A percentile compares a stretch with the other conserved stretches of the same genome.
Conservation (phyloP, 1,140 invertebrate species). For the Lerema accius region DNA sequence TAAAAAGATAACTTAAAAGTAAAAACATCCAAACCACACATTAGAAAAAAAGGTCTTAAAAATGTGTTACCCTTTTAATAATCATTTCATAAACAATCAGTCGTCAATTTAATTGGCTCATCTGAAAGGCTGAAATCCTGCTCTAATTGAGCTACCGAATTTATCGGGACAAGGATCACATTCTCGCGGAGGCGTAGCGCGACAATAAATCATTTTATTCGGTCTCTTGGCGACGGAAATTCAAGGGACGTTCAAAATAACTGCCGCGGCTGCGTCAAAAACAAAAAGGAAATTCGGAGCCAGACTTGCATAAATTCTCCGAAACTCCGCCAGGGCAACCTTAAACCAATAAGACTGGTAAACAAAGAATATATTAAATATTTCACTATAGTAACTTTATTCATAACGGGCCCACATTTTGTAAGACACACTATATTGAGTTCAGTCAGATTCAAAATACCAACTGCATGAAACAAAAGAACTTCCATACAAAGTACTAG, state of each 20-base stretch:
- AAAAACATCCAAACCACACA: too few species aligned
- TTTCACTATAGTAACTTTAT: too few species aligned
- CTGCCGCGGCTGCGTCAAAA: constrained; percentile 17
- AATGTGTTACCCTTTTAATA: not conserved
- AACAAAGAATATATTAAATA: not conserved
- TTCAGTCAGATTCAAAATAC: not conserved
- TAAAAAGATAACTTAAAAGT: too few species aligned
- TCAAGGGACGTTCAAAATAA: constrained; percentile 23
- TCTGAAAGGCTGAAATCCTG: not conserved
- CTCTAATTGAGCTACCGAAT: constrained; percentile 18
- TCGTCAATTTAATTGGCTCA: not conserved
- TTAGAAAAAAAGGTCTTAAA: too few species aligned
- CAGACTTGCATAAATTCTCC: constrained; percentile 17
- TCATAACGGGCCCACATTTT: too few species aligned
- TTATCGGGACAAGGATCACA: constrained; percentile 20
- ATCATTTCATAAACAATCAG: not conserved
- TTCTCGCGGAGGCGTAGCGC: constrained; percentile 7
- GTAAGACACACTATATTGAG: too few species aligned
- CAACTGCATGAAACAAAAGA: not conserved
- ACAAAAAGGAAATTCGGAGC: constrained; percentile 16
- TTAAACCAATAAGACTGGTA: constrained; percentile 2
- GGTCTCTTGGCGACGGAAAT: constrained; percentile 26
- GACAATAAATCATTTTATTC: constrained; percentile 27
- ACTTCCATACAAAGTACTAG: not conserved
- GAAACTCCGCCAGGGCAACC: not conserved